Evolutionary conservation across 2,113 vertebrate genomes (phyloP).

Genomic region (Atractosteus spatula): DNA sequence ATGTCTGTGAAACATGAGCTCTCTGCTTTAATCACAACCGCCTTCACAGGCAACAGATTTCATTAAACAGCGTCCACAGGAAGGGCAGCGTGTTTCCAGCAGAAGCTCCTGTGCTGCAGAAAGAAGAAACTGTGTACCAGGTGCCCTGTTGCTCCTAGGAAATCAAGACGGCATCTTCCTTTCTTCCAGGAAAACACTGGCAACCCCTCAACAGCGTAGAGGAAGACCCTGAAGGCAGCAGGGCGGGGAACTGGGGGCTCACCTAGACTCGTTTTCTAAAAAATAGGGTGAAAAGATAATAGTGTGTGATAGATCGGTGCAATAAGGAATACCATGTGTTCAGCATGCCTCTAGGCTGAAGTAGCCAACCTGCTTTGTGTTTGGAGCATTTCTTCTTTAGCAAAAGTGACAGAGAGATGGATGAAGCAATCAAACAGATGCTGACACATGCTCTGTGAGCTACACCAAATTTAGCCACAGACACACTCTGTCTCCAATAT

Average conservation of each 20-base stretch:
- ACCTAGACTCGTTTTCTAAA: background rate
- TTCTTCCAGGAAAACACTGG: background rate
- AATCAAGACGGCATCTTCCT: constrained; percentile 50
- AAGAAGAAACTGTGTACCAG: constrained; percentile 40
- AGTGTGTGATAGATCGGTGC: background rate
- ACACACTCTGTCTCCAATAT: constrained; percentile 48
- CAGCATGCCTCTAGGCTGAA: background rate
- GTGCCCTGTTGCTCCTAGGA: constrained; percentile 53
- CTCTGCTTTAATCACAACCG: too few relatives aligned
- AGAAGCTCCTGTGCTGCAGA: constrained; percentile 1
- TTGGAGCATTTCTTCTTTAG: background rate
- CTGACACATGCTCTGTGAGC: constrained; percentile 48
- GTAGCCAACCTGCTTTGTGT: background rate
- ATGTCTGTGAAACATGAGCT: too few relatives aligned
- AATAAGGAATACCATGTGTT: background rate
- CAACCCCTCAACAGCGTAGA: constrained; percentile 25
- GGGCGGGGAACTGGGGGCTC: background rate
- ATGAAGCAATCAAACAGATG: constrained; percentile 40
- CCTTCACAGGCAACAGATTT: constrained; percentile 52
- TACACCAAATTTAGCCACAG: constrained; percentile 37
- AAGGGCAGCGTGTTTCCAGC: constrained; percentile 53
- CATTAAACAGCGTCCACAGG: constrained; percentile 59
- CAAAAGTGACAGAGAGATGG: constrained; percentile 22
- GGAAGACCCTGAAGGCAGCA: constrained; percentile 41
- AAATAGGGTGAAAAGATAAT: background rate